These are phyloP conservation scores for Mylabris phalerata DNA, from an alignment of 1,140 invertebrate genomes.

Conservation along the genomic window DNA sequence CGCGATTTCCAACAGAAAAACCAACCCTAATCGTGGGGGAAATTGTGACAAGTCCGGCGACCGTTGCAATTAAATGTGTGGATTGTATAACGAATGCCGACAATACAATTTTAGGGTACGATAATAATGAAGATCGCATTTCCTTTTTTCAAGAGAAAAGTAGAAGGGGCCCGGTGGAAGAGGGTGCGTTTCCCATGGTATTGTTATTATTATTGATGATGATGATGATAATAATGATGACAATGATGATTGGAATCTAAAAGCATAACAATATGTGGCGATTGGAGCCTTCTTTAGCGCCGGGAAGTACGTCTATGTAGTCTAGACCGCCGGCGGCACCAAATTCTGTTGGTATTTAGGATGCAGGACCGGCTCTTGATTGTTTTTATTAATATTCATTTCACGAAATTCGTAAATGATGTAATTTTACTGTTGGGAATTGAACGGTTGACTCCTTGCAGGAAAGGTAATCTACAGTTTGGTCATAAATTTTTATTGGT, in stretches of 20 bases:
- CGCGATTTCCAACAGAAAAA: too few species aligned
- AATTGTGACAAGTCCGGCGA: neutral
- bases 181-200: too few species aligned
- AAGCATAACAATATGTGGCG: slow-evolving; percentile 21
- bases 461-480: too few species aligned
- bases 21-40: too few species aligned
- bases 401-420: neutral
- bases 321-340: slow-evolving; percentile 24
- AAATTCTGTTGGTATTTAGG: slow-evolving; percentile 17
- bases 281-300: slow-evolving; percentile 22
- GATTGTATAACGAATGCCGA: neutral
- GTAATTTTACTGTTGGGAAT: too few species aligned
- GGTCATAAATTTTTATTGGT: too few species aligned
- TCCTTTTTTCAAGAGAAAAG: neutral
- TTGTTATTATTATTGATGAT: too few species aligned
- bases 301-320: slow-evolving; percentile 23
- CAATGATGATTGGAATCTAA: slow-evolving; percentile 13
- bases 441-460: too few species aligned
- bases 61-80: slow-evolving; percentile 11
- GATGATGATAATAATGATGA: too few species aligned
- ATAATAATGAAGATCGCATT: slow-evolving; percentile 15
- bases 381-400: neutral
- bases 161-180: too few species aligned
- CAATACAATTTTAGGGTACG: neutral
- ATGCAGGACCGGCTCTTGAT: slow-evolving; percentile 12